Base-by-base conservation (phyloP, 2,797 vertebrate genomes). In the Syngnathus acus region DNA sequence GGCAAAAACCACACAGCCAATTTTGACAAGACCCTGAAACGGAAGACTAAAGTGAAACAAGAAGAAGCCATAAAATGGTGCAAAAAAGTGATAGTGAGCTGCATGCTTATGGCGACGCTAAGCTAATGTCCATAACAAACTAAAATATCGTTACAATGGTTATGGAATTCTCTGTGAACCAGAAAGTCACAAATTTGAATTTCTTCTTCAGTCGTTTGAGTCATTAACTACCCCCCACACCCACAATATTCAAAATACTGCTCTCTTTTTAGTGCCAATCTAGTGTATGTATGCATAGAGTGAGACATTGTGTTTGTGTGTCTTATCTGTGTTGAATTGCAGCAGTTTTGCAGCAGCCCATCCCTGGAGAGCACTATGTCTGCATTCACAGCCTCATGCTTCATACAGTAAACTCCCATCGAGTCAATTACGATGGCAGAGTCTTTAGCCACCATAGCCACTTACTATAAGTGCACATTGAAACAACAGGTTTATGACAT, bases 401-500 rank as follows among this genome's bases (percentile, higher is more conserved):
- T 84, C 71, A 85, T 81, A 84, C 81, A 78, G 83, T 85, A 88
- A 83, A 84, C 75, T 80, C 78, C 76, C 73, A 81, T 76, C 78
- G 77, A 87, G 85, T 86, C 87, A 83, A 84, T 86, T 85, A 85
- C 74, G 9, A 78, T 77, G 75, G 76, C 83, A 75, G 78, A 68
- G 75, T 81, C 81, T 83, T 85, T 80, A 86, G 72, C 84, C 77
- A 80, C 75, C 66, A 54, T n/a, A 68, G 71, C 77, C 86, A 88
- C 81, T 88, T 83, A 86, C 82, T 78, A 76, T 82, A 87, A 88
- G 81, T 88, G 85, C 80, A 86, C 74, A 37, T 74, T 70, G 73
- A 84, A 79, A 87, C 80, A 87, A 87, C 85, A 86, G 81, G 82
- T 83, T 89, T 88, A 88, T 78, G 80, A 85, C 78, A 84, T 84